phyloP scores from a whole-genome alignment of 1,140 invertebrate genomes.

The Ceratosolen solmsi region DNA sequence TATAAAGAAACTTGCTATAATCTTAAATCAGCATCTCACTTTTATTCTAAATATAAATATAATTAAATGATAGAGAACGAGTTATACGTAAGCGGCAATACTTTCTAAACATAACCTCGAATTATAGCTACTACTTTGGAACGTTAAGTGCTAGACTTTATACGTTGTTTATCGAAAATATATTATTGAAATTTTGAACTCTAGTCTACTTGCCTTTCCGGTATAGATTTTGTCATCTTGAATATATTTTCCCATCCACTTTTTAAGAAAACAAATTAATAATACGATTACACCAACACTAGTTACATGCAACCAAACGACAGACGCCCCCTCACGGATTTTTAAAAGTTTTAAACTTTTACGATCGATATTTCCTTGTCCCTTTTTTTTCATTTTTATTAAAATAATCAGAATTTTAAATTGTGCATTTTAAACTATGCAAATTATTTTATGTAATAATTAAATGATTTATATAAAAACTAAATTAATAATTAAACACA shows the following conservation, averaged over 20 bases:
- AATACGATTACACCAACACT: conserved; percentile 54
- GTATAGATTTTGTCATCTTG: conserved; percentile 61
- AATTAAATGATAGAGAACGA: neutral
- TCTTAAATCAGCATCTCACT: too few species aligned
- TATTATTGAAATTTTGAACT: neutral
- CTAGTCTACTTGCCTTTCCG: conserved; percentile 56
- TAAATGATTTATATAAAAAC: too few species aligned
- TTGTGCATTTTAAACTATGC: too few species aligned
- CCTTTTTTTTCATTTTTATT: neutral
- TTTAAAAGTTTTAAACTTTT: too few species aligned
- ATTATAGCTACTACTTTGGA: neutral
- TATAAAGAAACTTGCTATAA: too few species aligned
- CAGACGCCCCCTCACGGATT: conserved; percentile 47
- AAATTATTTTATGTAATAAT: too few species aligned
- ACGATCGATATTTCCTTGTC: too few species aligned
- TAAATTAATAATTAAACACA: too few species aligned
- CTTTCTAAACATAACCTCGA: conserved; percentile 59
- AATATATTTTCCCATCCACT: conserved; percentile 41
- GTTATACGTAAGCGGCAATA: neutral
- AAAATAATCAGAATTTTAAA: too few species aligned
- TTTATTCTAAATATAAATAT: too few species aligned
- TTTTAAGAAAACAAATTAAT: conserved; percentile 50
- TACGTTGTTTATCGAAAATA: neutral
- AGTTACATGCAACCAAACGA: conserved; percentile 50
- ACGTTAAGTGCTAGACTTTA: neutral